phyloP scores from a whole-genome alignment of 1,140 invertebrate genomes.

The Heliconius hewitsoni region DNA sequence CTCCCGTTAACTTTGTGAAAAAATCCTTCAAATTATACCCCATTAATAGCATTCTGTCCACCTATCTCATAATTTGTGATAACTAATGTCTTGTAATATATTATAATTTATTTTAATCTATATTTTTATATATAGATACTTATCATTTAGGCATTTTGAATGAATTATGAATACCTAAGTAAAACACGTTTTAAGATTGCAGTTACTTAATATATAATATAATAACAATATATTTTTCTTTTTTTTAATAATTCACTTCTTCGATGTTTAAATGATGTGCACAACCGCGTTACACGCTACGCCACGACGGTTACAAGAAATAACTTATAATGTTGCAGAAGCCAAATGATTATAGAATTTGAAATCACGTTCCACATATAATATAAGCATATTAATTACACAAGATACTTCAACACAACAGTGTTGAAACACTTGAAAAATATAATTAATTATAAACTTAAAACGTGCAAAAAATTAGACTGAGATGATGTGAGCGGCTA shows the following conservation, averaged over 20 bases:
- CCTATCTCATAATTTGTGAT: not conserved
- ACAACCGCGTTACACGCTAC: too few relatives aligned
- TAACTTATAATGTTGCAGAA: too few relatives aligned
- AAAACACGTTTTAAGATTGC: too few relatives aligned
- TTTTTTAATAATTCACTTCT: too few relatives aligned
- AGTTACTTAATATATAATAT: too few relatives aligned
- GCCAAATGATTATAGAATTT: not conserved
- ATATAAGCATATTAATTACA: not conserved
- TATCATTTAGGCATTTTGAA: too few relatives aligned
- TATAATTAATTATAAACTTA: constrained; percentile 23
- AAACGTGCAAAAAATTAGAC: constrained; percentile 21
- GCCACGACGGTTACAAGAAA: not conserved
- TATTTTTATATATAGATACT: not conserved
- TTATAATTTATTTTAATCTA: not conserved
- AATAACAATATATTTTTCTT: too few relatives aligned
- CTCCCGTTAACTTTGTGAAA: too few relatives aligned
- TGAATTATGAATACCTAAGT: too few relatives aligned
- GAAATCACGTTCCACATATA: not conserved
- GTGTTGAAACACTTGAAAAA: not conserved
- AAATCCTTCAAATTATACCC: too few relatives aligned
- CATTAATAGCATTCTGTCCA: too few relatives aligned
- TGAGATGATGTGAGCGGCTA: not conserved
- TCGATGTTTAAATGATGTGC: too few relatives aligned
- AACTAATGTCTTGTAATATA: not conserved
- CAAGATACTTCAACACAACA: not conserved